phyloP scores from a whole-genome alignment of 2,888 invertebrate species.

The Meiosimyza platycephala region DNA sequence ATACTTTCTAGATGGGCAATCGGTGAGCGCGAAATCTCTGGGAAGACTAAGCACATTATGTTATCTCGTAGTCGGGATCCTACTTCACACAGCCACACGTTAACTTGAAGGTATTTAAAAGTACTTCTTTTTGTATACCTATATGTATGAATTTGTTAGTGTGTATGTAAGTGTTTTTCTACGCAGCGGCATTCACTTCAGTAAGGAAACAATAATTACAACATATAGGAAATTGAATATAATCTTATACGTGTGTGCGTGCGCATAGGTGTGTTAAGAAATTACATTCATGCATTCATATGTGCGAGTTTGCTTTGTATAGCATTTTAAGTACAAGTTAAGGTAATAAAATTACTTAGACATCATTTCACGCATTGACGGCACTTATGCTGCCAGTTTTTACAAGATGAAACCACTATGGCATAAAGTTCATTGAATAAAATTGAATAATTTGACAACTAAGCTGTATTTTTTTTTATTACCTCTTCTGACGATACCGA shows the following conservation, averaged over 20 bases:
- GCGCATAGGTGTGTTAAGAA: constrained; percentile 42
- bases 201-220: constrained; percentile 62
- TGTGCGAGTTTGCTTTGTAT: background rate
- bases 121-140: too few species aligned
- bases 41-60: too few species aligned
- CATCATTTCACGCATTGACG: background rate
- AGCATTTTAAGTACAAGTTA: background rate
- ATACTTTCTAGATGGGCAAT: too few species aligned
- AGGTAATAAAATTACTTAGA: constrained; percentile 4
- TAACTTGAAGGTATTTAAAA: background rate
- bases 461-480: too few species aligned
- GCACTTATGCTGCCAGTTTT: too few species aligned
- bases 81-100: background rate
- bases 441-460: too few species aligned
- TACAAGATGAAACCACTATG: too few species aligned
- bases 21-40: too few species aligned
- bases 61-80: too few species aligned
- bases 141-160: background rate
- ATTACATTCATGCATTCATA: background rate
- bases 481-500: too few species aligned
- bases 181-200: constrained; percentile 49
- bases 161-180: constrained; percentile 1
- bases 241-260: constrained; percentile 18
- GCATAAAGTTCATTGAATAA: too few species aligned
- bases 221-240: constrained; percentile 60